These are phyloP conservation scores for Falco cherrug DNA, from an alignment of 2,797 vertebrate species.

Conservation along the genomic window DNA sequence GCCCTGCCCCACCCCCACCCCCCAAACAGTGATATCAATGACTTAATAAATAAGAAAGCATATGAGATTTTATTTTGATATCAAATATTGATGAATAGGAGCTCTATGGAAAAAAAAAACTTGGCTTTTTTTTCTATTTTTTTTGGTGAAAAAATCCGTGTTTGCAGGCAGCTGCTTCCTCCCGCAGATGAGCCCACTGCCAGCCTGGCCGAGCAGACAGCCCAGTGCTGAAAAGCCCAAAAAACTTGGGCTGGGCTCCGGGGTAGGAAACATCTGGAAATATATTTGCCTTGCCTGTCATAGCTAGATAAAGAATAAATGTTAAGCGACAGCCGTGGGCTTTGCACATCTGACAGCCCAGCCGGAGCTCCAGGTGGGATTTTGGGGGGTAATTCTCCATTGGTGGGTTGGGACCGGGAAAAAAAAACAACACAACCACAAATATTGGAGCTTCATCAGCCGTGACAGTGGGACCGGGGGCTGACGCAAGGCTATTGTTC, in stretches of 20 bases:
- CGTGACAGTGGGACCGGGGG: not conserved
- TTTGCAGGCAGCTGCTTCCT: not conserved
- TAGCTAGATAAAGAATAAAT: slow-evolving; percentile 57
- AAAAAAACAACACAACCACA: not conserved
- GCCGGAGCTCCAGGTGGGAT: slow-evolving; percentile 9
- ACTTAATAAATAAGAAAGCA: not conserved
- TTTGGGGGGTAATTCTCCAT: not conserved
- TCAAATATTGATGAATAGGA: not conserved
- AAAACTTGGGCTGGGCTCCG: not conserved
- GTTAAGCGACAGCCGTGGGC: not conserved
- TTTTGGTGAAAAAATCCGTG: accelerated
- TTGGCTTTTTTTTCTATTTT: not conserved
- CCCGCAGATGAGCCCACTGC: not conserved
- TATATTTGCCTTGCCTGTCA: slow-evolving; percentile 7
- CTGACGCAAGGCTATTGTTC: slow-evolving; percentile 73
- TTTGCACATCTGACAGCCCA: slow-evolving; percentile 31
- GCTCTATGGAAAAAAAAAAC: not conserved
- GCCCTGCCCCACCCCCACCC: not conserved
- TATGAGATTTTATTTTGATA: not conserved
- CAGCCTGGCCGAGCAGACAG: accelerated
- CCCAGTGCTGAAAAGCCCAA: not conserved
- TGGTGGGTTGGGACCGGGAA: not conserved
- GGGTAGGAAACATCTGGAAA: slow-evolving; percentile 79
- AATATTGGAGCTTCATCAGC: not conserved
- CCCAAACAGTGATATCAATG: not conserved